Conservation (phyloP, 2,113 vertebrate genomes). For the Camarhynchus parvulus region DNA sequence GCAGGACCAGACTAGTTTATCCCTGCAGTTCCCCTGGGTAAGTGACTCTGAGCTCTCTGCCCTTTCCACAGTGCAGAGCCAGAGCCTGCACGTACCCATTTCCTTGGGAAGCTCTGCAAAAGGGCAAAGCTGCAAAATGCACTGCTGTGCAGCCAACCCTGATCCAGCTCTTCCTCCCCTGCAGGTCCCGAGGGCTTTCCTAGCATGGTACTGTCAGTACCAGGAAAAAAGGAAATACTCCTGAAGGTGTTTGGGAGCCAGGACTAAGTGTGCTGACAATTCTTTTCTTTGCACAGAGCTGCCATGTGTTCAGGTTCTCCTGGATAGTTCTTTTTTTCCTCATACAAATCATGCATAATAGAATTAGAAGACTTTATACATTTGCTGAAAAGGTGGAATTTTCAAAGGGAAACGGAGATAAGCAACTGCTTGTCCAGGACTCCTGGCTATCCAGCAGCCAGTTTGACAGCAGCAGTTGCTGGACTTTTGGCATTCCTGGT, state of each 20-base stretch:
- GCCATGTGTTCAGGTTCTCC: neutral
- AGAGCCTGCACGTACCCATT: neutral
- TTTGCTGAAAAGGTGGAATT: neutral
- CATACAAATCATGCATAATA: neutral
- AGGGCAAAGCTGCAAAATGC: neutral
- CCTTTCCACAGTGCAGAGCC: neutral
- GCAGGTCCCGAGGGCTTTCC: neutral
- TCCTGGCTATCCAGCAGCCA: neutral
- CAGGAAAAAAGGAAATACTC: neutral
- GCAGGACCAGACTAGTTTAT: slow-evolving; percentile 47
- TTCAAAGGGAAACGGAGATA: neutral
- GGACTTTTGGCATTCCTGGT: neutral
- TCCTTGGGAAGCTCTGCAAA: neutral
- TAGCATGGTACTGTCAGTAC: neutral
- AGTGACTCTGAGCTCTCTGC: neutral
- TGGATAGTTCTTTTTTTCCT: neutral
- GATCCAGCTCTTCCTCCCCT: neutral
- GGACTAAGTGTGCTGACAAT: neutral
- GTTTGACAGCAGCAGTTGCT: neutral
- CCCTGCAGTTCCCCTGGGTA: slow-evolving; percentile 13
- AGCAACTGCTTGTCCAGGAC: neutral
- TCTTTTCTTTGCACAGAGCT: neutral
- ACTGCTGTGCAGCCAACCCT: neutral
- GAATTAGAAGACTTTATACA: neutral
- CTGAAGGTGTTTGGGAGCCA: neutral